phyloP scores from a whole-genome alignment of 2,888 invertebrate genomes.

The Mythimna pallens region DNA sequence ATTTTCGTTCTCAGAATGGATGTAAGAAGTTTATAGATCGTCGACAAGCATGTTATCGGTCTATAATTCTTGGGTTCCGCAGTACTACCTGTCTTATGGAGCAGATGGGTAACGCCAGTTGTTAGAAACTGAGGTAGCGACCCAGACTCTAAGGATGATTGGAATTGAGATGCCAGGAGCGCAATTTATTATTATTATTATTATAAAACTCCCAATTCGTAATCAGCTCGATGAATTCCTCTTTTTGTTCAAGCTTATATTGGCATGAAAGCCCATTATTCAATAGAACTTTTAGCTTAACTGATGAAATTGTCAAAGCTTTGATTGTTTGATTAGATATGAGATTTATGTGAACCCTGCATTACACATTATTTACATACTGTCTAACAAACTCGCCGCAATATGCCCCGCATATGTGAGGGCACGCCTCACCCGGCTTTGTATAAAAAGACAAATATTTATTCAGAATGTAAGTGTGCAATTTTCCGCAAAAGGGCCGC shows the following conservation, averaged over 20 bases:
- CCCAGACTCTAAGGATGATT: no score
- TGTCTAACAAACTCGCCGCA: constrained; percentile 52
- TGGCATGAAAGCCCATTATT: constrained; percentile 1
- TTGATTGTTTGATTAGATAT: constrained; percentile 46
- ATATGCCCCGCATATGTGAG: constrained; percentile 60
- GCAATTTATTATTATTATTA: no score
- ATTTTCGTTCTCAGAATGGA: no score
- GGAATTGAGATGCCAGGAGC: no score
- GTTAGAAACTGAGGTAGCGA: no score
- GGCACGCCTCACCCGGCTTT: constrained; percentile 64
- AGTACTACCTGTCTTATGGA: no score
- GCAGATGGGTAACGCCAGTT: no score
- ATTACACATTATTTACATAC: constrained; percentile 53
- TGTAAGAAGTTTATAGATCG: no score
- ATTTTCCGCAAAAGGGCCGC: constrained; percentile 41
- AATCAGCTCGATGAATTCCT: constrained; percentile 17
- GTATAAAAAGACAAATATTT: constrained; percentile 65
- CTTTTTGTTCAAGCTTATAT: constrained; percentile 20
- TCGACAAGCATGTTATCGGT: no score
- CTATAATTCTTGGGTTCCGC: no score
- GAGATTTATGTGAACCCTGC: constrained; percentile 33
- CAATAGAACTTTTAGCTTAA: constrained; percentile 24
- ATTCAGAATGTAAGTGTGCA: constrained; percentile 58
- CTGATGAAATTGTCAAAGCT: constrained; percentile 38
- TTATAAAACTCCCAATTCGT: constrained; percentile 28